Evolutionary conservation across 2,113 vertebrate genomes (phyloP).

Genomic region (Elachura formosa): DNA sequence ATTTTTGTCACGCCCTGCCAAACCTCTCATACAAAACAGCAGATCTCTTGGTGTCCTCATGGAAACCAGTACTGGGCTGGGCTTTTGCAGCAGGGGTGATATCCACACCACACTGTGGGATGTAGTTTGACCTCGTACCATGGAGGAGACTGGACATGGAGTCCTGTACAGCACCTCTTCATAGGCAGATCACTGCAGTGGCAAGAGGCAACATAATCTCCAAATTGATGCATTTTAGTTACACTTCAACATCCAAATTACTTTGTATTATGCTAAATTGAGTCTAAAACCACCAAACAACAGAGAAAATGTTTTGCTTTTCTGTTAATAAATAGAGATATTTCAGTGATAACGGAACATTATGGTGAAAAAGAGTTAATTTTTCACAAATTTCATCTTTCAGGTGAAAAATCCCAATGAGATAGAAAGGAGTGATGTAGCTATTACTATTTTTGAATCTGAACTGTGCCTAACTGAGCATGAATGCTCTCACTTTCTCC

Average conservation of each 20-base stretch:
- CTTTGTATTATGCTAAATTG: background rate
- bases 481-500: constrained; percentile 17
- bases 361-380: background rate
- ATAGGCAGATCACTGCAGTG: background rate
- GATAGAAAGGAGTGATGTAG: background rate
- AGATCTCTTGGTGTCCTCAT: background rate
- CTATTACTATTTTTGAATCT: background rate
- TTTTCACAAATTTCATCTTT: background rate
- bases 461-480: constrained; percentile 38
- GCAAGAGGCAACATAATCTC: background rate
- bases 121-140: background rate
- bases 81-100: background rate
- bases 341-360: background rate
- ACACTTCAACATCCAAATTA: background rate
- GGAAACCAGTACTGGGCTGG: background rate
- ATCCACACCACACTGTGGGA: background rate
- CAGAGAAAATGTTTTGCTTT: background rate
- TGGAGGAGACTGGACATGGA: background rate
- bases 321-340: background rate
- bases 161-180: background rate
- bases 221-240: background rate
- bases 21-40: background rate
- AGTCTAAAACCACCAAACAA: background rate
- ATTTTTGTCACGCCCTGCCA: background rate
- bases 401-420: background rate